These are phyloP conservation scores for Heteronetta atricapilla DNA, from an alignment of 2,113 vertebrate genomes.

Conservation along the genomic window DNA sequence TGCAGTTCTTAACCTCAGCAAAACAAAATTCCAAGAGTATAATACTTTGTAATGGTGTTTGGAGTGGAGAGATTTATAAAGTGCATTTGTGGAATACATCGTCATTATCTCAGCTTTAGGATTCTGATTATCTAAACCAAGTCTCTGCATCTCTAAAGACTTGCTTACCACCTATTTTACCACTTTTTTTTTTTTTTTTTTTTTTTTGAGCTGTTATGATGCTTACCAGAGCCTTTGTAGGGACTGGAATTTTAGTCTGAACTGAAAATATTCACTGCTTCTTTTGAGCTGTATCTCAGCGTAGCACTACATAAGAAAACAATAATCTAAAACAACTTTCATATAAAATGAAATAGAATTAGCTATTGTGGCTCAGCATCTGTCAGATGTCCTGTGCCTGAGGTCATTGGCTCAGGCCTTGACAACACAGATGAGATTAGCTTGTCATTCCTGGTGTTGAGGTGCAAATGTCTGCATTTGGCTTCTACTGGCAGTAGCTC, in stretches of 20 bases:
- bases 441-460: conserved; percentile 57
- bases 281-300: not conserved
- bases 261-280: not conserved
- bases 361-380: not conserved
- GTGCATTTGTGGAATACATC: not conserved
- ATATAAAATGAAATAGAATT: conserved; percentile 4
- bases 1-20: not conserved
- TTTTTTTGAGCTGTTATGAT: not conserved
- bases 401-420: conserved; percentile 24
- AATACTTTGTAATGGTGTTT: not conserved
- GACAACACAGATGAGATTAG: conserved; percentile 61
- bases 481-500: conserved; percentile 49
- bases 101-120: not conserved
- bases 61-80: not conserved
- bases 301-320: not conserved
- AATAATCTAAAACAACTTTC: not conserved
- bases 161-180: not conserved
- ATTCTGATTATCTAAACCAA: not conserved
- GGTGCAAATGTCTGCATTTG: conserved; percentile 68
- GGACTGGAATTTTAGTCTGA: not conserved
- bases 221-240: not conserved
- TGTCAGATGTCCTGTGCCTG: not conserved
- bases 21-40: not conserved
- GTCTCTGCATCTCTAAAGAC: not conserved
- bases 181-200: too few relatives aligned